Base-by-base conservation (phyloP, 2,888 invertebrate species). In the Helobdella robusta region DNA sequence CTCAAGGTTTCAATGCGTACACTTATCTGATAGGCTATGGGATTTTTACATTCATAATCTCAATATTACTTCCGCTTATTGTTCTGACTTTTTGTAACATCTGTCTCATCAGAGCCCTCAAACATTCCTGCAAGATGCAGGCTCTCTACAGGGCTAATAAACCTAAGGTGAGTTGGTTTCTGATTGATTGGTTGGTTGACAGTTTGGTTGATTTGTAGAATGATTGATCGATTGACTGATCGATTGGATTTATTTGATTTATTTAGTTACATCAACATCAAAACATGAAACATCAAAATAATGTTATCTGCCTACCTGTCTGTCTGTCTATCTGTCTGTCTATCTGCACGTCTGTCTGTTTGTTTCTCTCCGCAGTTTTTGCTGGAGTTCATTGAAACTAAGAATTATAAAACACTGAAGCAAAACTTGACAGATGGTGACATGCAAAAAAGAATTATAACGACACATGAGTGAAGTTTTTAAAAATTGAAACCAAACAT, bases 71-170 rank as follows among this genome's bases (percentile, higher is more conserved):
- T 2, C 77, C 77, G 1, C 68, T 77, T 1, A 54, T 75, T 18
- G 68, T 77, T 4, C 73, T 77, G 3, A 68, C 76, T n/a, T 74
- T 74, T 68, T 76, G 75, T 66, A 77, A 77, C 65, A 72, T 75
- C 18, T 73, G 74, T 64, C 72, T 77, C 36, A 76, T 76, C 56
- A 68, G 73, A 25, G 76, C 75, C 66, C 74, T 77, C 23, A 73
- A 73, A 56, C 72, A 72, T 40, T 76, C 76, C 0, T 74, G 73
- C 66, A 72, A 72, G 64, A 72, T 75, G 70, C 72, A 73, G 48
- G 68, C 74, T 2, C 66, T 64, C 59, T 69, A 70, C 61, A 66
- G 68, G 2, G 68, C 68, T 23, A 73, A 72, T 35, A 71, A 70
- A 52, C 67, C 73, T 0, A 72, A 62, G 18, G n/a, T n/a, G n/a